These are phyloP conservation scores for Gnathonemus longibarbis DNA, from an alignment of 2,113 vertebrate genomes.

Conservation along the genomic window DNA sequence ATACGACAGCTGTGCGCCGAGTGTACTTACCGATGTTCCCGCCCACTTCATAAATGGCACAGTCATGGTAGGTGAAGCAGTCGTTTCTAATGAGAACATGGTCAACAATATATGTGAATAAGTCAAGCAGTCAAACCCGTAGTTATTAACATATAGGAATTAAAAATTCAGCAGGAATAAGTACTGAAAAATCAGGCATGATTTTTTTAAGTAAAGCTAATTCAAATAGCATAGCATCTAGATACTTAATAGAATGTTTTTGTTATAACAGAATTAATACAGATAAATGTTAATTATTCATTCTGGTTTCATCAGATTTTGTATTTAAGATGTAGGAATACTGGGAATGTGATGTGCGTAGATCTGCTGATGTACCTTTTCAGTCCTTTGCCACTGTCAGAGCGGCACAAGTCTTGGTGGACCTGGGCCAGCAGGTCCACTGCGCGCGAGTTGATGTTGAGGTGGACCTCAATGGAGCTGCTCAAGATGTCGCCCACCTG, in stretches of 20 bases:
- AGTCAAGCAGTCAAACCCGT: neutral
- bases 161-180: neutral
- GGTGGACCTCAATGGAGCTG: conserved; percentile 63
- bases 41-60: conserved; percentile 74
- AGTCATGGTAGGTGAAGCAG: conserved; percentile 44
- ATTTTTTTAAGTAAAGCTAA: neutral
- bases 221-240: neutral
- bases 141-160: neutral
- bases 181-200: neutral
- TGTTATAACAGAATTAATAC: neutral
- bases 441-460: conserved; percentile 61
- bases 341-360: neutral
- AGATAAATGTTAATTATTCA: neutral
- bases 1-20: neutral
- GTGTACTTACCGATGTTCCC: conserved; percentile 74
- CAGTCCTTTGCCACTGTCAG: conserved; percentile 56
- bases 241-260: neutral
- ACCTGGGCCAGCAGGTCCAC: conserved; percentile 71
- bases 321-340: neutral
- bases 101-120: neutral
- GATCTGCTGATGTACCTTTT: conserved; percentile 37
- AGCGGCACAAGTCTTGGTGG: conserved; percentile 56
- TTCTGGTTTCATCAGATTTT: neutral
- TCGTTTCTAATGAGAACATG: conserved; percentile 53
- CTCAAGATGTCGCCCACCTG: conserved; percentile 59